Percentiles rank a stretch among this genome's conserved stretches.
These are phyloP conservation scores for Himalopsyche phryganea DNA, from an alignment of 1,140 invertebrate genomes.

Conservation along the genomic window DNA sequence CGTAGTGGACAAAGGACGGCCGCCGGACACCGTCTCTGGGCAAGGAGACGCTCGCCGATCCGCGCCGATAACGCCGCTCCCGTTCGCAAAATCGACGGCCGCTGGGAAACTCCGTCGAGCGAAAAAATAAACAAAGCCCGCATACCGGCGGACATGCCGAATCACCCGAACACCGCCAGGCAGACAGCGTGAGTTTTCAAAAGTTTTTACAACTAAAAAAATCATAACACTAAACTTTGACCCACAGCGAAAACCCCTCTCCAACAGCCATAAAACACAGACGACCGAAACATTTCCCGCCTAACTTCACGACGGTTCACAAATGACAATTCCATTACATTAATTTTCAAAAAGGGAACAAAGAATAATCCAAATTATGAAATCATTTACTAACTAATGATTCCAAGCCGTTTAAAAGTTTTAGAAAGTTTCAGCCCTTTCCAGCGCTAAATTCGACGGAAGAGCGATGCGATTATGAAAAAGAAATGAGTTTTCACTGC, in stretches of 20 bases:
- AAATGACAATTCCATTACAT: no score
- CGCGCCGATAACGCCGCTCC: neutral
- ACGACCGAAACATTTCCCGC: no score
- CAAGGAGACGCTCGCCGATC: neutral
- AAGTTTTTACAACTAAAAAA: slow-evolving; percentile 1
- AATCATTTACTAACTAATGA: no score
- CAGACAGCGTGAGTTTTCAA: neutral
- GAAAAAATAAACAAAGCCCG: neutral
- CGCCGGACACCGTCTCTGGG: slow-evolving; percentile 28
- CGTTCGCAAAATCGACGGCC: neutral
- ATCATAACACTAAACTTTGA: no score
- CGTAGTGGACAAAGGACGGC: slow-evolving; percentile 36
- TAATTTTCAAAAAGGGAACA: no score
- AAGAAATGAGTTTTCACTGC: neutral
- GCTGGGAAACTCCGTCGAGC: slow-evolving; percentile 5
- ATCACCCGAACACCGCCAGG: neutral
- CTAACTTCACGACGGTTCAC: no score
- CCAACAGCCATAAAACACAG: neutral
- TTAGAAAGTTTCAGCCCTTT: no score
- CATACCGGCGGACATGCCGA: neutral
- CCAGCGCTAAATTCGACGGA: no score
- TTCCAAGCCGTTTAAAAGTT: no score
- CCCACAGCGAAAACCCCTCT: no score
- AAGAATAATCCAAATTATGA: no score
- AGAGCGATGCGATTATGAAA: no score